Base-by-base conservation (phyloP, 2,797 vertebrate species). In the Myotis daubentonii region DNA sequence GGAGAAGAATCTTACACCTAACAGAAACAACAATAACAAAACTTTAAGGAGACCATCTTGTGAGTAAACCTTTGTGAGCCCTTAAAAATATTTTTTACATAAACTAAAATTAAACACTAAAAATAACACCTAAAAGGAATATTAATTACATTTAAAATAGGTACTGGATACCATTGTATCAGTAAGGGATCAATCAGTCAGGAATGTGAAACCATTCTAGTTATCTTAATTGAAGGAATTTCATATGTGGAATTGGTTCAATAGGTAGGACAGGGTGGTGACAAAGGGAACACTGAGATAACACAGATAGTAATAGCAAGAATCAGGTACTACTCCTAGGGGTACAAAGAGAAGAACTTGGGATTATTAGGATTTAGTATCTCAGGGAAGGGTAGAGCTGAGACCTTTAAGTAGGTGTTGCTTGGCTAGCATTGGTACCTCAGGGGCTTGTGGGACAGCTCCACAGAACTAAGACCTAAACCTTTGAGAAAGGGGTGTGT, bases 91-190 rank as follows among this genome's bases (percentile, higher is more conserved):
- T 81, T 87, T 89, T 94, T 76, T 81, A 33, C 6, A n/a, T n/a
- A 53, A 44, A 65, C 28, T 87, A 38, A 95, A 89, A 85, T 88
- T 76, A 85, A 68, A 78, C 22, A 70, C 10, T 70, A 70, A 84
- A 82, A 57, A 72, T 91, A 60, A 70, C 47, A 86, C 28, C 41
- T 68, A 47, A 71, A 93, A 33, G 71, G 83, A 84, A 55, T 47
- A 41, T 88, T 92, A 91, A 87, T 92, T 87, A 25, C 17, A 28
- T 85, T 87, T 88, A 62, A 94, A 88, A 68, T 72, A 85, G 85
- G n/a, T 25, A 19, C 44, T 82, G 65, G 30, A 53, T 78, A 74
- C 8, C 36, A 38, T 70, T 75, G 12, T 36, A 62, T 85, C 41
- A 5, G 51, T 83, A 15, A 71, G 25, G 11, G 44, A 44, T 11